A percentile compares a stretch with the other conserved stretches of the same genome.
Conservation (phyloP, 2,888 invertebrate genomes). For the Plagodis dolabraria region DNA sequence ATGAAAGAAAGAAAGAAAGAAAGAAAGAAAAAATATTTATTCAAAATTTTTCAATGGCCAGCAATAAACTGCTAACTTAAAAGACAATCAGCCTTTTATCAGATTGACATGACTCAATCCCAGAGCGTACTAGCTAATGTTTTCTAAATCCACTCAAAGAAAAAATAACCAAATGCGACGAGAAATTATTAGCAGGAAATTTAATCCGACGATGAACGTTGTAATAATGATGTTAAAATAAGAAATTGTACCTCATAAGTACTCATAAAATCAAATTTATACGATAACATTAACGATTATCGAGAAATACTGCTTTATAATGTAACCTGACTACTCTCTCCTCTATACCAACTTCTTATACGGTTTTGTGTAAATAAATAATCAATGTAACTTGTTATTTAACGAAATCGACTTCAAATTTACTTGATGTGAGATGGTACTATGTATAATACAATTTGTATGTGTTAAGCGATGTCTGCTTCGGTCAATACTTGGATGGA, state of each 20-base stretch:
- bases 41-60: too few species aligned
- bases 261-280: conserved; percentile 27
- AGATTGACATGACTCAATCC: too few species aligned
- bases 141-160: background rate
- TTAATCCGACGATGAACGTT: conserved; percentile 3
- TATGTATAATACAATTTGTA: too few species aligned
- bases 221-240: conserved; percentile 13
- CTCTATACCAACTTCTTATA: conserved; percentile 41
- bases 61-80: too few species aligned
- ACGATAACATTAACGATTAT: conserved; percentile 31
- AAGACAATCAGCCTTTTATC: too few species aligned
- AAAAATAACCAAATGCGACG: background rate
- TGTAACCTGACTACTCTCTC: conserved; percentile 44
- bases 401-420: too few species aligned
- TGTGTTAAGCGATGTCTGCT: too few species aligned
- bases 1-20: too few species aligned
- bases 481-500: too few species aligned
- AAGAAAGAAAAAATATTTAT: too few species aligned
- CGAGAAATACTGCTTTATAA: conserved; percentile 37
- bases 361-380: conserved; percentile 4
- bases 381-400: background rate
- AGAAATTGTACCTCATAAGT: conserved; percentile 12
- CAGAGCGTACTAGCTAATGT: too few species aligned
- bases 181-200: conserved; percentile 9
- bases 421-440: too few species aligned